Base-by-base conservation (phyloP, 1,140 invertebrate species). In the Potamilus streckersoni region DNA sequence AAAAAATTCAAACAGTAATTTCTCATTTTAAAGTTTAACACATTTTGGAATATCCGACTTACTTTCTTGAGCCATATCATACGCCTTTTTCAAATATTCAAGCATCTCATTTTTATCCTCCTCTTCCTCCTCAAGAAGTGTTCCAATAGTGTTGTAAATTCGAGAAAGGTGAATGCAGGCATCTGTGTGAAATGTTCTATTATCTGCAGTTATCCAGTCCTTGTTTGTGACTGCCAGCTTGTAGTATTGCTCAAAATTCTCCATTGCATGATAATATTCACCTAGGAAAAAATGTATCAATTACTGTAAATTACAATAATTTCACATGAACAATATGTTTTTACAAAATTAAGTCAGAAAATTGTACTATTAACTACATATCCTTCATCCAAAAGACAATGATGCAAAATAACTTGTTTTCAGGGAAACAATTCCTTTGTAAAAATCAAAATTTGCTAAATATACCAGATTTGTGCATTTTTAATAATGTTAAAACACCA, bases 181-280 rank as follows among this genome's bases (percentile, higher is more conserved):
- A 69, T 89, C 86, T 14, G 82, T 83, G 69, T 84, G 82, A 65
- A 84, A 84, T 58, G 79, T 79, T 5, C 82, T 66, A 49, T 80
- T 81, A 66, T 82, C 78, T 12, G 82, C 75, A 38, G 76, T 77
- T 17, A 73, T 79, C 81, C 86, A 86, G 17, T 86, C 82, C 64
- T 71, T 81, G 64, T 87, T 71, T 31, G 82, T 78, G 62, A 79
- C 62, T 8, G 86, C 79, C 63, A 89, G 73, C 55, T 79, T 80
- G 73, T 89, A 84, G 74, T 86, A 89, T 2, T 74, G 78, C 74
- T 90, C 88, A 83, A 89, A 88, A 77, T 89, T 82, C 78, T 89
- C 82, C 20, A 83, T 83, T 69, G 89, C 86, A 62, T 83, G 79
- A 60, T 82, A 81, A 64, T 79, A 79, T 13, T 87, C 80, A 59